Evolutionary conservation across 1,140 invertebrate genomes (phyloP).

Genomic region (Lethocerus indicus): DNA sequence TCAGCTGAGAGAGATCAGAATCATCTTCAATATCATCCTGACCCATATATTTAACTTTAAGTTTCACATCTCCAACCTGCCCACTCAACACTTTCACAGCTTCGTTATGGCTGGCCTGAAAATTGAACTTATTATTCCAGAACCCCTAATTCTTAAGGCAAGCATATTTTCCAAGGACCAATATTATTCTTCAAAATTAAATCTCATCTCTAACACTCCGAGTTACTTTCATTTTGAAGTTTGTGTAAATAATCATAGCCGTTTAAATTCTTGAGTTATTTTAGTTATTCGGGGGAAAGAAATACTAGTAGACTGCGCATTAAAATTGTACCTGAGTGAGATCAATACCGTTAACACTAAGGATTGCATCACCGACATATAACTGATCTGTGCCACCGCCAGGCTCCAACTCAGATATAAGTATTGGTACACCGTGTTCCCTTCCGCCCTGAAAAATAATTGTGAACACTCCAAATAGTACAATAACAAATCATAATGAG

Average conservation of each 20-base stretch:
- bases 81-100: constrained; percentile 51
- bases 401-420: constrained; percentile 70
- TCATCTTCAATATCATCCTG: constrained; percentile 42
- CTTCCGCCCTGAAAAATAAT: constrained; percentile 59
- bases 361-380: constrained; percentile 68
- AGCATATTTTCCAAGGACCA: too few relatives aligned
- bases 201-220: too few relatives aligned
- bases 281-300: too few relatives aligned
- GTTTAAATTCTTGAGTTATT: too few relatives aligned
- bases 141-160: too few relatives aligned
- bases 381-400: constrained; percentile 56
- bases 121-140: constrained; percentile 1
- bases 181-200: too few relatives aligned
- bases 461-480: neutral
- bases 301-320: too few relatives aligned
- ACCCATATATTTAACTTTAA: constrained; percentile 55
- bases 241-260: too few relatives aligned
- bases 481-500: neutral
- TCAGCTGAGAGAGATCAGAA: constrained; percentile 29
- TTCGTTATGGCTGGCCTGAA: constrained; percentile 46
- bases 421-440: constrained; percentile 69
- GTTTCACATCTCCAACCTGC: constrained; percentile 45
- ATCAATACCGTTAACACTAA: constrained; percentile 60
- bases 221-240: too few relatives aligned
- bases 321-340: constrained; percentile 36